Evolutionary conservation across 1,140 invertebrate species (phyloP), one percentile per base, ranked within the genome.

Genomic region (Acromyrmex charruanus): DNA sequence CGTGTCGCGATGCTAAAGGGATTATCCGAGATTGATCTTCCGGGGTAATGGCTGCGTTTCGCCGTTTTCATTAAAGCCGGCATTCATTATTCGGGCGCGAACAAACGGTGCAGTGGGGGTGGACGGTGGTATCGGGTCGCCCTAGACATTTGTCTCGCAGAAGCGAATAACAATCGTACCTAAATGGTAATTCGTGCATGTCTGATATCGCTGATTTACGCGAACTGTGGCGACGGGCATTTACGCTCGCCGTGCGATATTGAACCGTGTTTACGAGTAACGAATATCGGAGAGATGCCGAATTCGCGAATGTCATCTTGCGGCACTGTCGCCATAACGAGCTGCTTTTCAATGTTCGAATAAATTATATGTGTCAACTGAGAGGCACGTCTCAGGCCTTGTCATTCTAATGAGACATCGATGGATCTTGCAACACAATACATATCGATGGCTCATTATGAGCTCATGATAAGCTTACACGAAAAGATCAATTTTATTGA

Each of bases 151-250:
- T 84, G 80, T 84, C 80, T 84, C 69, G 69, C 55, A 49, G 80
- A 81, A 84, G 80, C 80, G 80, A 84, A 84, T 84, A 84, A 84
- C 80, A 61, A 84, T 84, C 69, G 80, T 44, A 74, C 58, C 69
- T 84, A 74, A 84, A 84, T 84, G 80, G 80, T 84, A 84, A 84
- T 84, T 84, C 69, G 80, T 75, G 80, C 55, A 21, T 35, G 69
- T 58, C 55, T 74, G 80, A 84, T 84, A 84, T 84, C 80, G 80
- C n/a, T 84, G 80, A 84, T 84, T 84, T 84, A 84, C 69, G 80
- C 55, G 58, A 44, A 25, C 25, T 12, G 21, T 28, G 44, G 51
- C 68, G 68, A 74, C 58, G 68, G 55, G 79, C 53, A 53, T 44
- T 58, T 82, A 49, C 25, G 12, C 9, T 31, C 51, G 77, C n/a